A percentile compares a stretch with the other conserved stretches of the same genome.
Evolutionary conservation across 1,140 invertebrate species (phyloP).

Genomic region (Diorhabda elongata): DNA sequence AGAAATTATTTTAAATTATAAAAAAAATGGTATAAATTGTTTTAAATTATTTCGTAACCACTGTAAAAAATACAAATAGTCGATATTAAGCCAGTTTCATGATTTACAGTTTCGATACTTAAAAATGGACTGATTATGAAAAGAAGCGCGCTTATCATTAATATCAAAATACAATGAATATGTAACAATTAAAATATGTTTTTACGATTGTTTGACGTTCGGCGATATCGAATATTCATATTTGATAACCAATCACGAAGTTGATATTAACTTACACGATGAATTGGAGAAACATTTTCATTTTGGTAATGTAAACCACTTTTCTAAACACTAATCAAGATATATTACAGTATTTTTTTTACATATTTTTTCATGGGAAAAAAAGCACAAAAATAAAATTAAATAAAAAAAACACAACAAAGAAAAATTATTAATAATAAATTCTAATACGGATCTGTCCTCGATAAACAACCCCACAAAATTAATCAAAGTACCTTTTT

Average conservation of each 20-base stretch:
- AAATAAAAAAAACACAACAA: background rate
- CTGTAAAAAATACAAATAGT: no score
- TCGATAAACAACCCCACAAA: background rate
- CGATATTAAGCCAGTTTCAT: no score
- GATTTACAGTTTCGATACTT: no score
- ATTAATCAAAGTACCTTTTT: no score
- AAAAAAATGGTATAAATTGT: slow-evolving; percentile 8
- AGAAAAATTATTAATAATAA: background rate
- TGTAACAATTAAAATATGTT: no score
- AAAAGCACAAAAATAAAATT: background rate
- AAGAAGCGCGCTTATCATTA: no score
- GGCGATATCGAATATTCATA: background rate
- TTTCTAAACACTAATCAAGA: background rate
- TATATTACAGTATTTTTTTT: background rate
- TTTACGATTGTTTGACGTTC: no score
- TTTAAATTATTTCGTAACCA: slow-evolving; percentile 6
- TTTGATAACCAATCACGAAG: background rate
- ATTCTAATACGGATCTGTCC: background rate
- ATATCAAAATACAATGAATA: no score
- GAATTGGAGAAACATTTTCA: slow-evolving; percentile 1
- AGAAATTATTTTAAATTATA: slow-evolving; percentile 17
- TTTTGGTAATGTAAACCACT: slow-evolving; percentile 2
- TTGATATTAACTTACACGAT: background rate
- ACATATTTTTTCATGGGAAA: background rate
- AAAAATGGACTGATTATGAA: no score